A percentile compares a stretch with the other conserved stretches of the same genome.
Evolutionary conservation across 2,797 vertebrate species (phyloP).

Genomic region (Lycodopsis pacificus): DNA sequence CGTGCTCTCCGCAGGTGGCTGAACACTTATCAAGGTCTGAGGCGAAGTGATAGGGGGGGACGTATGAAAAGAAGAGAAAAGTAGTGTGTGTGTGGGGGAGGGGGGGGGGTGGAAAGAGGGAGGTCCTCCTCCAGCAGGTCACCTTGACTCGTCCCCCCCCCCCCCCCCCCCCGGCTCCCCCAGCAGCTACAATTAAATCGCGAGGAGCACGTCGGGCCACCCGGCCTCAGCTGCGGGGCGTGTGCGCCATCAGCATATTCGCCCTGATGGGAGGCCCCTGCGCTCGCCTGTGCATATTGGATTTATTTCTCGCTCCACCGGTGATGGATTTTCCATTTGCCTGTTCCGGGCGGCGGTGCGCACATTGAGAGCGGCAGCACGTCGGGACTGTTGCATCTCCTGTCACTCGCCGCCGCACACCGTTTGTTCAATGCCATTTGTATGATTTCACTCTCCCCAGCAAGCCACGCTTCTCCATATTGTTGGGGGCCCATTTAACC

Average conservation of each 20-base stretch:
- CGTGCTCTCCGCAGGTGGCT: slow-evolving; percentile 28
- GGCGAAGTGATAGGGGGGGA: slow-evolving; percentile 38
- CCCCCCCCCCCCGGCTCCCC: neutral
- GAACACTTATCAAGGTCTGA: slow-evolving; percentile 44
- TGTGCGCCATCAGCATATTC: slow-evolving; percentile 61
- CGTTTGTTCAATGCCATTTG: slow-evolving; percentile 63
- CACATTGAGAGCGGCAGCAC: slow-evolving; percentile 48
- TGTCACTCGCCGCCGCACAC: slow-evolving; percentile 59
- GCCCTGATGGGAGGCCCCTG: slow-evolving; percentile 55
- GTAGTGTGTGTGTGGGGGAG: too few species aligned
- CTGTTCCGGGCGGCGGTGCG: slow-evolving; percentile 36
- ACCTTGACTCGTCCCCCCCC: slow-evolving; percentile 53
- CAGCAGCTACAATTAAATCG: slow-evolving; percentile 57
- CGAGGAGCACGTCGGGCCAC: neutral
- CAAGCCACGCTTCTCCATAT: slow-evolving; percentile 46
- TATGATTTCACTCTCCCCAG: slow-evolving; percentile 45
- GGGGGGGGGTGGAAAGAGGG: slow-evolving; percentile 19
- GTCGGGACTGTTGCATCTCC: slow-evolving; percentile 59
- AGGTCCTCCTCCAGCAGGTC: slow-evolving; percentile 11
- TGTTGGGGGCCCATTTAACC: slow-evolving; percentile 64
- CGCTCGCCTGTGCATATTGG: slow-evolving; percentile 54
- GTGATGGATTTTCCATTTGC: slow-evolving; percentile 74
- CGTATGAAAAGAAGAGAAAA: neutral
- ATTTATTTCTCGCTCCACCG: slow-evolving; percentile 65
- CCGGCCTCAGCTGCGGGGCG: slow-evolving; percentile 11